Evolutionary conservation across 2,797 vertebrate genomes (phyloP).

Genomic region (Bufotes viridis): DNA sequence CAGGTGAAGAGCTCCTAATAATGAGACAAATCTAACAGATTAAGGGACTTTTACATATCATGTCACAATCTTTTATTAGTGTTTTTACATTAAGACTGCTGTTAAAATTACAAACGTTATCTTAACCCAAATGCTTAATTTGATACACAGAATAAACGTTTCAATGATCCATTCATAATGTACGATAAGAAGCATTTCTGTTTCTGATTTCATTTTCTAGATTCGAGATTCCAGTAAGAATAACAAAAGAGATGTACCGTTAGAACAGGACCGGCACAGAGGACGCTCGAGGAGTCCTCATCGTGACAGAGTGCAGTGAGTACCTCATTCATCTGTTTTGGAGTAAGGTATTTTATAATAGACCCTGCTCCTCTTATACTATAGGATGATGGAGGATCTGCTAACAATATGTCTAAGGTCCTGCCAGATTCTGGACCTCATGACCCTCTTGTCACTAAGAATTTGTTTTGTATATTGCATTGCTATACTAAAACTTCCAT

Average conservation of each 20-base stretch:
- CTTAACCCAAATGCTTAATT: not conserved
- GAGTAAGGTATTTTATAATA: not conserved
- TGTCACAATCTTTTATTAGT: too few species aligned
- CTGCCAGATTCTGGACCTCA: too few species aligned
- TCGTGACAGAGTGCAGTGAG: slow-evolving; percentile 58
- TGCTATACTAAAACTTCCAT: not conserved
- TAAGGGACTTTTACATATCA: too few species aligned
- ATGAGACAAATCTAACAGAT: too few species aligned
- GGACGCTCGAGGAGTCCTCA: slow-evolving; percentile 78
- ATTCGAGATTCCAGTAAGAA: slow-evolving; percentile 68
- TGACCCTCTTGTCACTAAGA: not conserved
- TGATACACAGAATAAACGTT: too few species aligned
- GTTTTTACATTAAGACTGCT: too few species aligned
- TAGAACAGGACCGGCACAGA: slow-evolving; percentile 66
- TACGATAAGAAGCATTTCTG: not conserved
- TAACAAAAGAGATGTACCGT: slow-evolving; percentile 66
- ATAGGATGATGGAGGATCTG: not conserved
- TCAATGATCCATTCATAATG: too few species aligned
- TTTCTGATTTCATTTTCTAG: slow-evolving; percentile 67
- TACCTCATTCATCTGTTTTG: not conserved
- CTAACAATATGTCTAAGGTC: not conserved
- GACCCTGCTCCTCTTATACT: not conserved
- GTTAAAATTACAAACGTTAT: not conserved
- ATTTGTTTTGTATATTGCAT: not conserved
- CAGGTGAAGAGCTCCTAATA: too few species aligned